Evolutionary conservation across 2,888 invertebrate species (phyloP).

Genomic region (Coleophora deauratella): DNA sequence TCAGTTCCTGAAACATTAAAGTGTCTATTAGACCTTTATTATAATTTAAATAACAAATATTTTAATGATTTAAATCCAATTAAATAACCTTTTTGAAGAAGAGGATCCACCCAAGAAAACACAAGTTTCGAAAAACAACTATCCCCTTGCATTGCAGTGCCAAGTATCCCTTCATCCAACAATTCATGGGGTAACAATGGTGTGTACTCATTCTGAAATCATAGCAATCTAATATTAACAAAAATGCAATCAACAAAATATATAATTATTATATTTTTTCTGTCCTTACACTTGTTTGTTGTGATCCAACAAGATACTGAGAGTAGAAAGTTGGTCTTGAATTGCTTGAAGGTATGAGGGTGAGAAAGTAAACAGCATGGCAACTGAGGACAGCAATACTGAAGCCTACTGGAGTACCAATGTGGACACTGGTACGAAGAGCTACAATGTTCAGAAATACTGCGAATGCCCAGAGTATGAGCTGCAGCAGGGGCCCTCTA

Average conservation of each 20-base stretch:
- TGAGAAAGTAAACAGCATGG: conserved; percentile 80
- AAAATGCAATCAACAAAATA: conserved; percentile 4
- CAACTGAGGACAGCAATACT: conserved; percentile 76
- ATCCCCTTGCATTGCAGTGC: conserved; percentile 86
- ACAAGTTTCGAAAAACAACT: conserved; percentile 82
- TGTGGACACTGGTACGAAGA: conserved; percentile 77
- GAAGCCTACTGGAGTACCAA: conserved; percentile 70
- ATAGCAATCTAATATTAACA: neutral
- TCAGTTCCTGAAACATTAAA: conserved; percentile 64
- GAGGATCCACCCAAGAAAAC: conserved; percentile 90
- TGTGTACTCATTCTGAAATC: conserved; percentile 75
- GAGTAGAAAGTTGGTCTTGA: conserved; percentile 66
- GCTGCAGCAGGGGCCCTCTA: conserved; percentile 81
- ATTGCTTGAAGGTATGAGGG: conserved; percentile 78
- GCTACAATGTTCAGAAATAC: conserved; percentile 80
- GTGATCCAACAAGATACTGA: conserved; percentile 61
- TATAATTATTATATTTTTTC: neutral
- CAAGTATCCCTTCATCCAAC: conserved; percentile 82
- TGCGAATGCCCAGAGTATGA: conserved; percentile 80
- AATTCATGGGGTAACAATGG: conserved; percentile 76
- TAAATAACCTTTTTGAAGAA: conserved; percentile 82
- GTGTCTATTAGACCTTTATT: neutral
- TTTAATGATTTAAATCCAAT: neutral
- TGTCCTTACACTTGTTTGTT: conserved; percentile 62
- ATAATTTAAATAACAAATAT: neutral